Evolutionary conservation across 2,888 invertebrate species (phyloP).

Genomic region (Lithophane ornitopus): DNA sequence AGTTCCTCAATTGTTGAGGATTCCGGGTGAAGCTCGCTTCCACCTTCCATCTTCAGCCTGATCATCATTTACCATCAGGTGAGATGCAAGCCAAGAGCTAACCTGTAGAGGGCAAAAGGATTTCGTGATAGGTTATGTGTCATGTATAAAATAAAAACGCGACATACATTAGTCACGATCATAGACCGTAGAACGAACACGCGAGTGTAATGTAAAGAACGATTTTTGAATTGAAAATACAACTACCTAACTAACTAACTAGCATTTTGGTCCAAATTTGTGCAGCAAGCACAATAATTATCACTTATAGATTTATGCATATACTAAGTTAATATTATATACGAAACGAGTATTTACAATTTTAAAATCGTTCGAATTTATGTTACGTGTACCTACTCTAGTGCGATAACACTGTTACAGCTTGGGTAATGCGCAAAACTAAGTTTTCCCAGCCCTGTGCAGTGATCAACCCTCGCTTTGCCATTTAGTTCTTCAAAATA

Average conservation of each 20-base stretch:
- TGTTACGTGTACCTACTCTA: too few species aligned
- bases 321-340: neutral
- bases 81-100: too few species aligned
- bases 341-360: neutral
- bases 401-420: neutral
- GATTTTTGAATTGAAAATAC: neutral
- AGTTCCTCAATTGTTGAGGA: too few species aligned
- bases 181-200: neutral
- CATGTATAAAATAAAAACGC: neutral
- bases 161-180: too few species aligned
- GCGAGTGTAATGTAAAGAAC: neutral
- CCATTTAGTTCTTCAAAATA: constrained; percentile 4
- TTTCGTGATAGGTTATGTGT: neutral
- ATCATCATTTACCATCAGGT: too few species aligned
- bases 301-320: neutral
- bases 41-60: too few species aligned
- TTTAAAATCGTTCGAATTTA: neutral
- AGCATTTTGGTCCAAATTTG: neutral
- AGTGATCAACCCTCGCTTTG: neutral
- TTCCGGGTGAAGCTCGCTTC: too few species aligned
- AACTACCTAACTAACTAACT: too few species aligned
- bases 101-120: too few species aligned
- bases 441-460: too few species aligned
- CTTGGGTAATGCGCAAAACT: neutral
- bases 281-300: neutral